Evolutionary conservation across 2,797 vertebrate species (phyloP).

Genomic region (Lemur catta): DNA sequence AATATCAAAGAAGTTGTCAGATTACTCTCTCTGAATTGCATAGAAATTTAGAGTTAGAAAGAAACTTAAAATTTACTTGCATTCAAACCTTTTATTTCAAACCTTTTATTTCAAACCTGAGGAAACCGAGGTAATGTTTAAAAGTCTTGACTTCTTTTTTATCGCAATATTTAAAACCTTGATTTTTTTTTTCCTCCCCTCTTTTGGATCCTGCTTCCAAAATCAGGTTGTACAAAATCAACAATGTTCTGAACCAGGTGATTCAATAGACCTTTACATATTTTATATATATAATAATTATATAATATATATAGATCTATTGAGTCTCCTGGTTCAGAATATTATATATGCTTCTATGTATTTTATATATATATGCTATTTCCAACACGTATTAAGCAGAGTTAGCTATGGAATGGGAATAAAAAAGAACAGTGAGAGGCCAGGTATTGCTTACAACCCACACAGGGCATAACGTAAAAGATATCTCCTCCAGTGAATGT

Average conservation of each 20-base stretch:
- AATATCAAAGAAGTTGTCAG: not conserved
- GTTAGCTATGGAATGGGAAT: not conserved
- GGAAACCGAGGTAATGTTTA: not conserved
- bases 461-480: not conserved
- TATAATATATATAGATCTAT: not conserved
- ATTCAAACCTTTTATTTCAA: not conserved
- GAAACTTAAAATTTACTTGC: conserved; percentile 20
- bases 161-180: not conserved
- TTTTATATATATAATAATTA: not conserved
- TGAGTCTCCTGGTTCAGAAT: not conserved
- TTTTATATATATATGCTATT: not conserved
- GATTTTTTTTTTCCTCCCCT: not conserved
- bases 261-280: not conserved
- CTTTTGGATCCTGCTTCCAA: conserved; percentile 5
- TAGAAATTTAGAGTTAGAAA: conserved; percentile 7
- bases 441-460: not conserved
- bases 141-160: not conserved
- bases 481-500: not conserved
- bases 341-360: not conserved
- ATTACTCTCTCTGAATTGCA: not conserved
- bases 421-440: not conserved
- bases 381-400: not conserved
- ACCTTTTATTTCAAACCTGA: not conserved
- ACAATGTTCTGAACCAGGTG: not conserved
- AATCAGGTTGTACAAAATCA: not conserved